Evolutionary conservation across 2,797 vertebrate species (phyloP).

Genomic region (Myotis pilosus): DNA sequence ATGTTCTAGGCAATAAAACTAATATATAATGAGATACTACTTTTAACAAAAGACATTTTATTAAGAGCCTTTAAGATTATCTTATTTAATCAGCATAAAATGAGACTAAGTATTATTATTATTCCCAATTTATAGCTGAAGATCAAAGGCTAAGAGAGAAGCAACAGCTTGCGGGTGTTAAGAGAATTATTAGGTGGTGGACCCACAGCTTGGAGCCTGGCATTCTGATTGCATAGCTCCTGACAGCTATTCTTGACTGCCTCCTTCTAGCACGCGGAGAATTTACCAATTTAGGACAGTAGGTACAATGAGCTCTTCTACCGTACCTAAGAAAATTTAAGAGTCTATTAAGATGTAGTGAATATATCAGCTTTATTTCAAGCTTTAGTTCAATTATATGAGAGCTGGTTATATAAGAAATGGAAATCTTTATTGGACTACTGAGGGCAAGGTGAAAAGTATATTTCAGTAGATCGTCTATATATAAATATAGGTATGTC

Average conservation of each 20-base stretch:
- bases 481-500: conserved; percentile 13
- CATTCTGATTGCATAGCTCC: not conserved
- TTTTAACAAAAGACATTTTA: not conserved
- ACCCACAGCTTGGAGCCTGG: not conserved
- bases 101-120: not conserved
- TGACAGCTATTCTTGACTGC: not conserved
- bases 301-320: not conserved
- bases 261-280: not conserved
- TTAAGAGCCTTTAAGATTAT: not conserved
- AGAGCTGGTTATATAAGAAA: conserved; percentile 56
- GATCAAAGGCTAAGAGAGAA: not conserved
- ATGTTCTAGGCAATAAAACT: not conserved
- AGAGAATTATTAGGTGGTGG: not conserved
- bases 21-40: not conserved
- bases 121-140: not conserved
- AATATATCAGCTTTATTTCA: conserved; percentile 76
- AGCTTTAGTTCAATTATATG: conserved; percentile 71
- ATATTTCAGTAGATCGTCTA: conserved; percentile 64
- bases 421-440: conserved; percentile 64
- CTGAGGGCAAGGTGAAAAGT: conserved; percentile 67
- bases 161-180: not conserved
- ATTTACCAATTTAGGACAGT: conserved; percentile 13
- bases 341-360: conserved; percentile 68
- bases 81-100: not conserved
- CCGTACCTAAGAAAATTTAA: conserved; percentile 59